phyloP scores from a whole-genome alignment of 2,113 vertebrate genomes.

The Cololabis saira region DNA sequence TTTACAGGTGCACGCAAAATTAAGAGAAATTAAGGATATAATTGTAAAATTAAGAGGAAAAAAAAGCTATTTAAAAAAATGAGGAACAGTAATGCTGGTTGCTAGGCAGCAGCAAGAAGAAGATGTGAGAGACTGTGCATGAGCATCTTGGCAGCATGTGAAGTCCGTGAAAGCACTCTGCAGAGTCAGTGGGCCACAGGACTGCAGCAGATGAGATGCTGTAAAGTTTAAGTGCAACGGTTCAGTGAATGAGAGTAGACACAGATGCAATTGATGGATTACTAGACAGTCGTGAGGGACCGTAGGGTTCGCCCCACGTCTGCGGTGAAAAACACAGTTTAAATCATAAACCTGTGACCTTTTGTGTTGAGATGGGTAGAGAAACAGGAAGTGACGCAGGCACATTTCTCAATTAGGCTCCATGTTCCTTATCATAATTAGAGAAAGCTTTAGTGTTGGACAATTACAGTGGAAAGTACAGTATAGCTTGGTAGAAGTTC shows the following conservation, averaged over 20 bases:
- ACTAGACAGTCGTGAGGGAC: background rate
- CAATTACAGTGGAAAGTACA: too few species aligned
- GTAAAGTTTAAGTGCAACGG: constrained; percentile 5
- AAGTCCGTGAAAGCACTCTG: constrained; percentile 2
- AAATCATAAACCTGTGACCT: too few species aligned
- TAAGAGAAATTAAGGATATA: background rate
- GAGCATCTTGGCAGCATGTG: background rate
- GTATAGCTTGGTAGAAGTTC: too few species aligned
- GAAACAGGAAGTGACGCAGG: too few species aligned
- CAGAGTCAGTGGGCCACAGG: constrained; percentile 5
- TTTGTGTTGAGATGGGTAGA: too few species aligned
- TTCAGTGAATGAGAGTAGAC: constrained; percentile 1
- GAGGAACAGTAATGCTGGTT: background rate
- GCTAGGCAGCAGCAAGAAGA: constrained; percentile 9
- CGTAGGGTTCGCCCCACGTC: too few species aligned
- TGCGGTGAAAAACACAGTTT: background rate
- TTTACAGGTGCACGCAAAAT: background rate
- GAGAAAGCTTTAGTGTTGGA: too few species aligned
- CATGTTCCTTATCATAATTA: too few species aligned
- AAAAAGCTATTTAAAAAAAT: constrained; percentile 3
- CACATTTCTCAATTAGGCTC: too few species aligned
- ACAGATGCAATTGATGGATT: background rate
- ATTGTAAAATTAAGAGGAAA: background rate
- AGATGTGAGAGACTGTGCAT: constrained; percentile 6
- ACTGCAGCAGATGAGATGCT: background rate